These are phyloP conservation scores for Catharus minimus DNA, from an alignment of 2,113 vertebrate species.

Conservation along the genomic window DNA sequence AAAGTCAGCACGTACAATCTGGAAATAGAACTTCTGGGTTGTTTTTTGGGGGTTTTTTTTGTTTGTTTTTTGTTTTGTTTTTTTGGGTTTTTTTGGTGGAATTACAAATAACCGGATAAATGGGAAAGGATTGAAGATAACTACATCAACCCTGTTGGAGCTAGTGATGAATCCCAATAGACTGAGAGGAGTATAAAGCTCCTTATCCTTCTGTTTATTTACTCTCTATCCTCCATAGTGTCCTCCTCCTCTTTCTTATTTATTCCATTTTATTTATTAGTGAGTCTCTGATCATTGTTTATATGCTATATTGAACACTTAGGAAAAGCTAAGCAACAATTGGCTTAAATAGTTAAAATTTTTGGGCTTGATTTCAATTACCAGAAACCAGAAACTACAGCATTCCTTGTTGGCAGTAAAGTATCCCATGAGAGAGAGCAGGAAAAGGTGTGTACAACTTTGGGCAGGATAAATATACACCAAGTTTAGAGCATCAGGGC, in stretches of 20 bases:
- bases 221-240: not conserved
- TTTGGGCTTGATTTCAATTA: not conserved
- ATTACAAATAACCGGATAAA: slow-evolving; percentile 5
- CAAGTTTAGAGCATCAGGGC: no score
- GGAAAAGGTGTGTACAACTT: not conserved
- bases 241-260: not conserved
- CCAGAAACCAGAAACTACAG: not conserved
- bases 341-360: not conserved
- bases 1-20: not conserved
- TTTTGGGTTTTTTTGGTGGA: not conserved
- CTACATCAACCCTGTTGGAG: not conserved
- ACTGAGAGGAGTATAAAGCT: not conserved
- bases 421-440: not conserved
- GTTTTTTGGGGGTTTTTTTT: not conserved
- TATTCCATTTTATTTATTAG: not conserved
- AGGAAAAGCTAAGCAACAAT: not conserved
- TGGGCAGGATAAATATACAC: not conserved
- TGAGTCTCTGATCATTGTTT: not conserved
- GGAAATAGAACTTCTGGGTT: not conserved
- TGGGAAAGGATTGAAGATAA: not conserved
- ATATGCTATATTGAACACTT: not conserved
- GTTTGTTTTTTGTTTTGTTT: not conserved
- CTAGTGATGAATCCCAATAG: not conserved
- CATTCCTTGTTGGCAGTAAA: not conserved
- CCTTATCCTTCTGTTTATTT: not conserved